Base-by-base conservation (phyloP, 2,888 invertebrate genomes). In the Ceratothoa steindachneri region DNA sequence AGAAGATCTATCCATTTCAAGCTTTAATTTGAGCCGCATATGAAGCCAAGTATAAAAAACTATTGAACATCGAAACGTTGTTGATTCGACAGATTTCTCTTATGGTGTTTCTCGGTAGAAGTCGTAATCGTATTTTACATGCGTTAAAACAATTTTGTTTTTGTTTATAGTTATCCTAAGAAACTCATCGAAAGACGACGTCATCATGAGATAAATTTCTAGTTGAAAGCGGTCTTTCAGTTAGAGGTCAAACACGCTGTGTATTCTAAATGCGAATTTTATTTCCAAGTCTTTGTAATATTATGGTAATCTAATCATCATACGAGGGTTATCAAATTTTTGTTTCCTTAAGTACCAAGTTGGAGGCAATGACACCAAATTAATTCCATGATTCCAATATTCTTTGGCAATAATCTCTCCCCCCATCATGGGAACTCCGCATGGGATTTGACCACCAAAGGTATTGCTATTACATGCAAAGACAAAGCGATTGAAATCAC, bases 41-140 rank as follows among this genome's bases (percentile, higher is more conserved):
- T 60, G 60, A 22, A 60, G 24, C 60, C 60, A 60, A 24, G n/a
- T 60, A 24, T 60, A 24, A 60, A 60, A 60, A n/a, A 60, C 24
- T 24, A 24, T 60, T 24, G 22, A 22, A 12, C 22, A 22, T 12
- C 60, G 60, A 24, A 60, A 60, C 1, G n/a, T 24, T n/a, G n/a
- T n/a, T 24, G 22, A 15, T 7, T 60, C 60, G 24, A 24, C n/a
- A 24, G 60, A 22, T 60, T 60, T 60, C 1, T 60, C 3, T 24
- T 22, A 2, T 3, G 60, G 60, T 12, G 27, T 7, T 60, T 60
- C 24, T 12, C 22, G 12, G 24, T 60, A 4, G 24, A 60, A 60
- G 3, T 60, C 60, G 24, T 60, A 60, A 24, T 60, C 27, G 24
- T 60, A 60, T 60, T 60, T 60, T 22, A 60, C 19, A 24, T 60